Base-by-base conservation (phyloP, 2,113 vertebrate genomes). In the Trogon surrucura region DNA sequence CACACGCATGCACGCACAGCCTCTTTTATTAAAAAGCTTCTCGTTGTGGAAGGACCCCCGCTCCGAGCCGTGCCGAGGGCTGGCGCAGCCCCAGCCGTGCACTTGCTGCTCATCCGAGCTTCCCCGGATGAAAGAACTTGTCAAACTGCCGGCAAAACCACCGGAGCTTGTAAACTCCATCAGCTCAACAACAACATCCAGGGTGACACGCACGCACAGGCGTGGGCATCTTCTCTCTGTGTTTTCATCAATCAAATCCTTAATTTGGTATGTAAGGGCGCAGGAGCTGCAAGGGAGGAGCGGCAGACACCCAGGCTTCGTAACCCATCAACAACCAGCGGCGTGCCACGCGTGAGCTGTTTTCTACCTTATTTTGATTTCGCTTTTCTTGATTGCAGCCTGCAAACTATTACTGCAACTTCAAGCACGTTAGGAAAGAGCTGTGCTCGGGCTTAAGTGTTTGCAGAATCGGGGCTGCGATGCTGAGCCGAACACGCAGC, bases 321-420 rank as follows among this genome's bases (percentile, higher is more conserved):
- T 6, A 6, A 22, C 8, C 12, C 57, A 36, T 12, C 4, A 10
- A 12, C 2, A 4, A 6, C n/a, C 4, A 1, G 45, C 2, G 0
- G 2, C 1, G 2, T 11, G 36, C 56, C 22, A 34, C 62, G 16
- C 62, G 10, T 1, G 5, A 3, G 5, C 47, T 10, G 1, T n/a
- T 60, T 64, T 36, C 65, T 21, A 50, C 86, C 58, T 83, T 8
- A 1, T 4, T 50, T 45, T 22, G 11, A 18, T 29, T 80, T 21
- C 72, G 10, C 51, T 32, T n/a, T 38, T 27, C 16, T 0, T 7
- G 17, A 58, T 44, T 23, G 20, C 65, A 72, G 77, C 71, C 81
- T 94, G 77, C 56, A 88, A 93, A 47, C 58, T 12, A 62, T 69
- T 72, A 66, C 38, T 32, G 41, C 78, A 61, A 34, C 73, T 89